These are phyloP conservation scores for Ornithoptera priamus DNA, from an alignment of 2,888 invertebrate genomes.

Conservation along the genomic window DNA sequence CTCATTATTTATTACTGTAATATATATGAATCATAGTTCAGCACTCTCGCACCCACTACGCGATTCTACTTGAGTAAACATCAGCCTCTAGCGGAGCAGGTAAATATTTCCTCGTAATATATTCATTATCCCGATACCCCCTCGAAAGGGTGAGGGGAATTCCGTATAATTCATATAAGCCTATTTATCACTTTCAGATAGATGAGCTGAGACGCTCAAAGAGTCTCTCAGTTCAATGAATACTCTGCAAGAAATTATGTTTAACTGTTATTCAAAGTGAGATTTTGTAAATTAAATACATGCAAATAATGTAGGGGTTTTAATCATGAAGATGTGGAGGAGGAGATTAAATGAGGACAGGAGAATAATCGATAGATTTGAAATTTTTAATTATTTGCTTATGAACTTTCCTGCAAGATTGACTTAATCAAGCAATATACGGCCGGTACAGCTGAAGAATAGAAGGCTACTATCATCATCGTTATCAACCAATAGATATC, in stretches of 20 bases:
- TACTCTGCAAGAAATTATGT: background rate
- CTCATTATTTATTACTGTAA: background rate
- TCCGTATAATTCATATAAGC: constrained; percentile 54
- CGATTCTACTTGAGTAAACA: constrained; percentile 13
- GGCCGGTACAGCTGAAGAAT: too few relatives aligned
- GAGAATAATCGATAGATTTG: too few relatives aligned
- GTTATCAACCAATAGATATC: too few relatives aligned
- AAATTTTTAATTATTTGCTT: too few relatives aligned
- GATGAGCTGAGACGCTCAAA: constrained; percentile 50
- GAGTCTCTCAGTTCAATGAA: constrained; percentile 22
- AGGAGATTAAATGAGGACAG: too few relatives aligned
- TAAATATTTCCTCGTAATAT: constrained; percentile 62
- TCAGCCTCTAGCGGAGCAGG: constrained; percentile 36
- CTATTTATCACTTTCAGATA: constrained; percentile 75
- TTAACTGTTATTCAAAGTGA: constrained; percentile 4
- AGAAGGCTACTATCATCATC: too few relatives aligned
- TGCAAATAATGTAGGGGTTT: background rate
- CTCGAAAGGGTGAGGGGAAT: constrained; percentile 34
- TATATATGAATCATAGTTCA: background rate
- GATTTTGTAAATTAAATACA: background rate
- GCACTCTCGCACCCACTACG: background rate
- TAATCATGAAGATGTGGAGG: background rate
- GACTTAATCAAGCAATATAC: too few relatives aligned
- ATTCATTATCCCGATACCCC: constrained; percentile 54
- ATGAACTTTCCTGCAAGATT: too few relatives aligned